These are phyloP conservation scores for Erebia aethiops DNA, from an alignment of 2,888 invertebrate species.

Conservation along the genomic window DNA sequence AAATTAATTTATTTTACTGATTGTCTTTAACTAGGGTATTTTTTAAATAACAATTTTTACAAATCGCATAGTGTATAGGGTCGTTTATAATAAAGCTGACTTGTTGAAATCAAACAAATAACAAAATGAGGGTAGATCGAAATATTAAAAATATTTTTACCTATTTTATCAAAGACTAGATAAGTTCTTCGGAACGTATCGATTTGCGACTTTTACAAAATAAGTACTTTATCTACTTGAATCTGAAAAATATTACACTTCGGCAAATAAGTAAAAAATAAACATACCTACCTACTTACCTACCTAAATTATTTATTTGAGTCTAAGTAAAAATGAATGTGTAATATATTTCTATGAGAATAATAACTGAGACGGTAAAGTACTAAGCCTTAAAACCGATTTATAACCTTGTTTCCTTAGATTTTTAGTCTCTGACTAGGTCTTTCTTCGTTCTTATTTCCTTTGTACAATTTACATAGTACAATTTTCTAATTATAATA, in stretches of 20 bases:
- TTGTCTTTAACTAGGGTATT: slow-evolving; percentile 11
- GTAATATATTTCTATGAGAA: neutral
- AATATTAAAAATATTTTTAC: too few relatives aligned
- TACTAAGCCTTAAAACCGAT: neutral
- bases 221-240: too few relatives aligned
- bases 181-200: too few relatives aligned
- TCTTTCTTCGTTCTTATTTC: slow-evolving; percentile 1
- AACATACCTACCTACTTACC: neutral
- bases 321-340: neutral
- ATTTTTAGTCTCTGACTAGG: slow-evolving; percentile 17
- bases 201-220: too few relatives aligned
- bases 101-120: too few relatives aligned
- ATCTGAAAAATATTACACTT: too few relatives aligned
- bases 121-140: too few relatives aligned
- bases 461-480: slow-evolving; percentile 13
- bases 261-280: too few relatives aligned
- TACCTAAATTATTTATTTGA: neutral
- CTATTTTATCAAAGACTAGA: too few relatives aligned
- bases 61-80: neutral
- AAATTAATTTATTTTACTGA: neutral
- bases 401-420: slow-evolving; percentile 3
- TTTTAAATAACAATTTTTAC: neutral
- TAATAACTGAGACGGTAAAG: neutral
- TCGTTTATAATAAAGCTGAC: too few relatives aligned
- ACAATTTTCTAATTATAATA: slow-evolving; percentile 37